Evolutionary conservation across 1,140 invertebrate species (phyloP).

Genomic region (Conus betulinus): DNA sequence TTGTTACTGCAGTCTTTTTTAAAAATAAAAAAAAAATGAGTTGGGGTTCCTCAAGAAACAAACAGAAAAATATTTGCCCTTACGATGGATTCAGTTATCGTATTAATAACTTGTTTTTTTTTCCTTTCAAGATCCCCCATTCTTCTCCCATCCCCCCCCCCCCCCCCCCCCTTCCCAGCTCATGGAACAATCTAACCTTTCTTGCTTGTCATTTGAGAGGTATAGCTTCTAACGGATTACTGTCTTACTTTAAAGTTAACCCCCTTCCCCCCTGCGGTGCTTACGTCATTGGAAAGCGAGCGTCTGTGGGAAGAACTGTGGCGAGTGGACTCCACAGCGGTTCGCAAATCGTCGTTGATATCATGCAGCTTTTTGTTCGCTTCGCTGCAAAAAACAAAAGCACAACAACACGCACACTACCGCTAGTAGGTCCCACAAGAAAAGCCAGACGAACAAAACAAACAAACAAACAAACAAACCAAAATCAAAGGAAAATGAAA

Average conservation of each 20-base stretch:
- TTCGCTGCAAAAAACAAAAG: slow-evolving; percentile 73
- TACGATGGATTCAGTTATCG: no score
- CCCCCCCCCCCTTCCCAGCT: no score
- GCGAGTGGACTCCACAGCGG: slow-evolving; percentile 25
- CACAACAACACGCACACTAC: not conserved
- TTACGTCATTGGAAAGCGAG: slow-evolving; percentile 38
- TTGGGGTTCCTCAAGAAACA: no score
- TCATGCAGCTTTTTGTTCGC: slow-evolving; percentile 81
- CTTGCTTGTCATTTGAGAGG: no score
- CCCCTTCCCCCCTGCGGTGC: not conserved
- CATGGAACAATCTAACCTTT: no score
- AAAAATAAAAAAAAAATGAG: no score
- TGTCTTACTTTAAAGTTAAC: not conserved
- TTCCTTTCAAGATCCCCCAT: no score
- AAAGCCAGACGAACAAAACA: not conserved
- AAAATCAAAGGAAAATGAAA: not conserved
- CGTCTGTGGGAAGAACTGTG: not conserved
- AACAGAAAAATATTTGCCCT: no score
- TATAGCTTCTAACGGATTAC: no score
- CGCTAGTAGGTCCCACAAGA: not conserved
- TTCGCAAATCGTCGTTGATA: slow-evolving; percentile 79
- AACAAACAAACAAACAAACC: not conserved
- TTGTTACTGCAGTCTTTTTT: no score
- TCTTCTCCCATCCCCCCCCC: no score
- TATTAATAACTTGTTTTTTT: no score